Conservation (phyloP, 1,140 invertebrate genomes). For the Drosophila nannoptera region DNA sequence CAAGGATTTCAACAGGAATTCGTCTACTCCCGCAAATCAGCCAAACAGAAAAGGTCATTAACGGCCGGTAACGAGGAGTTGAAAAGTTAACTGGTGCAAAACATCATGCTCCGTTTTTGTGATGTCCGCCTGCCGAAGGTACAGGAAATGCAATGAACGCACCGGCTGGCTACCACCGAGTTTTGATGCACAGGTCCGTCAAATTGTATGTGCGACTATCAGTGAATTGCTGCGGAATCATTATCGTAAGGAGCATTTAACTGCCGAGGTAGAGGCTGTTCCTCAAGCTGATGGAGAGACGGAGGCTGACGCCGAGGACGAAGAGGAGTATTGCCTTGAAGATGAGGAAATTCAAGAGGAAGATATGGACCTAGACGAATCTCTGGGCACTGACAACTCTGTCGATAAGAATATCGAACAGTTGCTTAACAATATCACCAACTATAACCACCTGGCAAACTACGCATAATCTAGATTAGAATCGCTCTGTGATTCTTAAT, state of each 20-base stretch:
- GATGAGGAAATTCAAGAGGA: conserved; percentile 59
- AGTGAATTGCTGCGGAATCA: conserved; percentile 81
- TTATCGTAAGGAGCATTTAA: conserved; percentile 70
- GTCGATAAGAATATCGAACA: conserved; percentile 57
- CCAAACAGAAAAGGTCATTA: conserved; percentile 41
- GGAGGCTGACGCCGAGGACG: conserved; percentile 13
- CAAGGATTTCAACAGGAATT: conserved; percentile 84
- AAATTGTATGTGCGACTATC: conserved; percentile 84
- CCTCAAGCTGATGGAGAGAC: conserved; percentile 45
- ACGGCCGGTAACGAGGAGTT: conserved; percentile 31
- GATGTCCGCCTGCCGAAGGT: conserved; percentile 92
- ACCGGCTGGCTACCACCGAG: conserved; percentile 87
- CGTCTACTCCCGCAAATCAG: conserved; percentile 62
- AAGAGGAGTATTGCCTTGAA: conserved; percentile 43
- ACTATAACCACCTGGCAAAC: conserved; percentile 25
- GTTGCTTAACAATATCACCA: conserved; percentile 59
- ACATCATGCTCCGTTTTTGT: conserved; percentile 82
- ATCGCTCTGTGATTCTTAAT: not conserved
- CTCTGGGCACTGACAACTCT: conserved; percentile 27
- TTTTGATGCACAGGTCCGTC: conserved; percentile 84
- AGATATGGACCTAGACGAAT: conserved; percentile 60
- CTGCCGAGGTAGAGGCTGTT: conserved; percentile 63
- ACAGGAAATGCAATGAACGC: conserved; percentile 86
- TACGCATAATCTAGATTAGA: not conserved
- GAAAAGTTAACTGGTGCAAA: conserved; percentile 56